Evolutionary conservation across 1,140 invertebrate genomes (phyloP), one percentile per base, ranked within the genome.

Genomic region (Phymorhynchus buccinoides): DNA sequence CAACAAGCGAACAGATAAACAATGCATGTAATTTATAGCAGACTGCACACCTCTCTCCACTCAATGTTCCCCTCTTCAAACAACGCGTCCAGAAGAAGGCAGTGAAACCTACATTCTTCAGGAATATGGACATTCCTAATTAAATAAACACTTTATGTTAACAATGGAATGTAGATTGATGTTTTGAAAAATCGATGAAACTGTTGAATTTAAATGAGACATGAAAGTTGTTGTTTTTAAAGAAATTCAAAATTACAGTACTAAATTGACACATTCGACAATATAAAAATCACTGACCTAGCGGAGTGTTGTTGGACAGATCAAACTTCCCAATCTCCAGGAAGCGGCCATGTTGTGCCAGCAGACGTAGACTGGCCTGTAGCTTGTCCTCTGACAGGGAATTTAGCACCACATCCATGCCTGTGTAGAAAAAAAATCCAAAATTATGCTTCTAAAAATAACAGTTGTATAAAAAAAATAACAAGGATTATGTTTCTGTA

Each of bases 291-390:
- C 89, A 94, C 90, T 90, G 89, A 94, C 94, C 94, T 81, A 99
- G 92, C 6, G 95, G 93, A 18, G 95, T 96, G 92, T 99, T 97
- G 90, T 98, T 98, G 9, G 97, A 97, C 41, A 99, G 93, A 94
- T 99, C 98, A 87, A 96, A 97, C 94, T 99, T 99, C 86, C 98
- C 98, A 90, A 99, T 99, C 94, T 99, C 98, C 41, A 99, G 94
- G 94, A 99, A 99, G 52, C 97, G 95, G 52, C 98, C 98, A 91
- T 98, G 97, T 75, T 96, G 94, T 1, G 97, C 97, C 52, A 99
- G 93, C 92, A 98, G 98, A 84, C 98, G 95, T 12, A 99, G 94
- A 82, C 97, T 98, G 2, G 98, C 98, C 92, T 97, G 97, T 27
- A 99, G 94, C 94, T 98, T 98, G 85, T 99, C 97, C 90, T 96